Base-by-base conservation (phyloP, 2,888 invertebrate species). In the Hemistola chrysoprasaria region DNA sequence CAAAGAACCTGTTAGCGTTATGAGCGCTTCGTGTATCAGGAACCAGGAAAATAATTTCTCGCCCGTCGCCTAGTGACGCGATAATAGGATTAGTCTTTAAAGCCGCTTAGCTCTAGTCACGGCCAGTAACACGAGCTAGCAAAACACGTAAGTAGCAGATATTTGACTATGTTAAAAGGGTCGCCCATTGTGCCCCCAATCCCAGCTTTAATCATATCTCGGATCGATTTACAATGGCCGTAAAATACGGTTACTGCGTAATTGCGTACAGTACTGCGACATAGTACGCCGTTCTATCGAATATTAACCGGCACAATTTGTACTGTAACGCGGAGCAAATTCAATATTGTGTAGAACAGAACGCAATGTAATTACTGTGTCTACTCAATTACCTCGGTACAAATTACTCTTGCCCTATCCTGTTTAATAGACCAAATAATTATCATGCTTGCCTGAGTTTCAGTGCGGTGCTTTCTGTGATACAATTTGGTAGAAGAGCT, bases 11-110 rank as follows among this genome's bases (percentile, higher is more conserved):
- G 34, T 33, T 40, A 10, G 23, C 23, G 27, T 28, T 33, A 33
- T 33, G 24, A 34, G 29, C 21, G 21, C 34, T 9, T 27, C 21
- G 9, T 31, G 20, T 8, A 6, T 16, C 28, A 31, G 32, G 8
- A 42, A 34, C 16, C 33, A 29, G 31, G 37, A 41, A 27, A 46
- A 50, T 47, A 46, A 56, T 40, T 44, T 43, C 22, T 31, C 8
- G 30, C 37, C 20, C 28, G 30, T 34, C 42, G 31, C 32, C 21
- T 33, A 61, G 56, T 53, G 56, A 40, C 28, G 41, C 40, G 27
- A 31, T 66, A 62, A 64, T 43, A 31, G 52, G 64, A 63, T 66
- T 64, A 63, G 38, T 35, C 20, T 31, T 30, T 11, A 47, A 32
- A 33, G 38, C 31, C 42, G 36, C 40, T 57, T 53, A 53, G 52